phyloP scores from a whole-genome alignment of 1,140 invertebrate genomes.

The Drosophila tsacasi region DNA sequence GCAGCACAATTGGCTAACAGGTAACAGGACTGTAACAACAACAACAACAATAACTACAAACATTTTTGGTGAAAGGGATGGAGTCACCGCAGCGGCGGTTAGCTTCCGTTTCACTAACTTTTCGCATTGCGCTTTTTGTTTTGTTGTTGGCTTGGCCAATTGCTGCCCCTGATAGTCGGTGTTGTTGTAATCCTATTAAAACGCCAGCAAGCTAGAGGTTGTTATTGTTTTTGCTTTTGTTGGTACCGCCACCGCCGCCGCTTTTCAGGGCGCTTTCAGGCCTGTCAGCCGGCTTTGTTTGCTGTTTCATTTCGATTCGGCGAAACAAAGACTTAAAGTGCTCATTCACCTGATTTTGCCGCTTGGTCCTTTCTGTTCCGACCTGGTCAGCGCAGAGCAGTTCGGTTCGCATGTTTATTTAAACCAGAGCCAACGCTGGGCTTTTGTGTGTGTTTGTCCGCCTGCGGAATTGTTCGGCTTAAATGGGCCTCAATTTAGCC shows the following conservation, averaged over 20 bases:
- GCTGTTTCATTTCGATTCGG: slow-evolving; percentile 79
- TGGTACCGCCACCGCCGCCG: slow-evolving; percentile 28
- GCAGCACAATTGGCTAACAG: slow-evolving; percentile 65
- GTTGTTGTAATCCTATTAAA: slow-evolving; percentile 72
- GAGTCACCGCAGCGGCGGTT: slow-evolving; percentile 48
- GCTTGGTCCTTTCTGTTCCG: slow-evolving; percentile 28
- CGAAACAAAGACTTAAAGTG: slow-evolving; percentile 82
- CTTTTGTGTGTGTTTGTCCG: slow-evolving; percentile 32
- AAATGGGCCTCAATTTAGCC: slow-evolving; percentile 69
- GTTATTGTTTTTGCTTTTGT: slow-evolving; percentile 37
- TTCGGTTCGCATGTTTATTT: slow-evolving; percentile 72
- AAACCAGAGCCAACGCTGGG: slow-evolving; percentile 52
- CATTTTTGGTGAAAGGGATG: slow-evolving; percentile 28
- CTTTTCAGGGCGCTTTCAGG: slow-evolving; percentile 33
- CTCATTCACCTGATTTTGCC: slow-evolving; percentile 79
- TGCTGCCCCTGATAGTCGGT: slow-evolving; percentile 33
- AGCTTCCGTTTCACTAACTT: slow-evolving; percentile 76
- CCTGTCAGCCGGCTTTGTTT: slow-evolving; percentile 68
- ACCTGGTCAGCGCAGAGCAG: slow-evolving; percentile 2
- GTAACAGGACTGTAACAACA: slow-evolving; percentile 19
- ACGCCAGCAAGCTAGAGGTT: slow-evolving; percentile 30
- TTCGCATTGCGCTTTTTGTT: slow-evolving; percentile 70
- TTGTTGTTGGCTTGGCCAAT: slow-evolving; percentile 40
- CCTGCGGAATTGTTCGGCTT: slow-evolving; percentile 58
- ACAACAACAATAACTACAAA: slow-evolving; percentile 12